Percentiles rank a stretch among this genome's conserved stretches.
phyloP scores from a whole-genome alignment of 1,140 invertebrate species.

The Phenacoccus solenopsis region DNA sequence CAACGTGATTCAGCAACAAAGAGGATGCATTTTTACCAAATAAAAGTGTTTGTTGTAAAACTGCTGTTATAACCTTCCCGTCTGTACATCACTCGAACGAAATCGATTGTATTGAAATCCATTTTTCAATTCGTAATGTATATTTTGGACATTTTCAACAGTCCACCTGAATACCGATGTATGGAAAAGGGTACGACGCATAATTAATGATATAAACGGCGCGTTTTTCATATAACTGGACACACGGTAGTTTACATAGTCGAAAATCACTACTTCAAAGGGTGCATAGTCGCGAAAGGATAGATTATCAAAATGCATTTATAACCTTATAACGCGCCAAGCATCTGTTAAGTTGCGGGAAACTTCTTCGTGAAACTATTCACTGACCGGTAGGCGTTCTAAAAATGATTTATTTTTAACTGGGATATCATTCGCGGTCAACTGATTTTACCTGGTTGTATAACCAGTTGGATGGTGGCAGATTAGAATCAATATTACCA shows the following conservation, averaged over 20 bases:
- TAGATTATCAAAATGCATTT: neutral
- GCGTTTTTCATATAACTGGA: too few species aligned
- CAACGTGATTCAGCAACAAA: conserved; percentile 1
- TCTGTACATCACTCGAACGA: neutral
- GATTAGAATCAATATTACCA: too few species aligned
- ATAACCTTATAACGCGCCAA: too few species aligned
- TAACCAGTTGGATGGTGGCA: neutral
- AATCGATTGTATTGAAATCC: neutral
- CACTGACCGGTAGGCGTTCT: neutral
- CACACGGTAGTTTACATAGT: too few species aligned
- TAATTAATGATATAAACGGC: neutral
- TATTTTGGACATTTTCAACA: neutral
- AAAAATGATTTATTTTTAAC: neutral
- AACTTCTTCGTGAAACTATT: neutral
- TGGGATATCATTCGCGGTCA: neutral
- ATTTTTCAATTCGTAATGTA: neutral
- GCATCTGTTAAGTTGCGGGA: neutral
- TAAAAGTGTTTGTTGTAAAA: neutral
- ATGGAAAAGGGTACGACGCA: neutral
- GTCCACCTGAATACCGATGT: neutral
- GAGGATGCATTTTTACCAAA: neutral
- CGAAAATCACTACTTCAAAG: neutral
- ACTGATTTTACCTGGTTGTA: neutral
- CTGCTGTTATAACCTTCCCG: too few species aligned
- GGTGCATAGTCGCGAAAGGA: too few species aligned